Conservation (phyloP, 2,113 vertebrate genomes). For the Anthoscopus minutus region DNA sequence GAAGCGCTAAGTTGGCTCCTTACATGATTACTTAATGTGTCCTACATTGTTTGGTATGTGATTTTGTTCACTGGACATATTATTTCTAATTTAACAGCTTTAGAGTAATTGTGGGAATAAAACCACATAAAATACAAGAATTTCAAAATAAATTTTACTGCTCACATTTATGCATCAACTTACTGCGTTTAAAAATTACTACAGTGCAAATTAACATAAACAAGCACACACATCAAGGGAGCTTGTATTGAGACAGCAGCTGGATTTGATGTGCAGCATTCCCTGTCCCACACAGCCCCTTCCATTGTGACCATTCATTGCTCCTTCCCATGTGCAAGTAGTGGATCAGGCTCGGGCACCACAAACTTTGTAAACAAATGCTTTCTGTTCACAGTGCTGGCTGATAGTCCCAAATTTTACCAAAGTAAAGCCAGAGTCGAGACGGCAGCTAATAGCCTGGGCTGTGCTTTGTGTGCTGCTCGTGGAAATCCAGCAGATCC, state of each 20-base stretch:
- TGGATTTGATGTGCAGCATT: background rate
- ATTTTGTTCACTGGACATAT: background rate
- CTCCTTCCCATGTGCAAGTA: background rate
- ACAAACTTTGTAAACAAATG: background rate
- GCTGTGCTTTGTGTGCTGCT: background rate
- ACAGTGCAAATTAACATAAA: background rate
- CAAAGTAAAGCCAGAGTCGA: background rate
- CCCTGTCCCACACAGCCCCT: background rate
- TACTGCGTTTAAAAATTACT: background rate
- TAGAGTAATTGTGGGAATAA: slow-evolving; percentile 9
- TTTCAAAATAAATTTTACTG: slow-evolving; percentile 1
- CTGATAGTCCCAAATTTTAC: background rate
- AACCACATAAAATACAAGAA: slow-evolving; percentile 14
- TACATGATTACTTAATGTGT: background rate
- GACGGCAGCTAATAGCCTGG: background rate
- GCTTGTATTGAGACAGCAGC: background rate
- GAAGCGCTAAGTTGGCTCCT: background rate
- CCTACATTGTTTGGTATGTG: background rate
- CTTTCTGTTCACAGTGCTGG: background rate
- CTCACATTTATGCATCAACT: background rate
- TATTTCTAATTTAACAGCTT: slow-evolving; percentile 30
- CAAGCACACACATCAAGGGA: background rate
- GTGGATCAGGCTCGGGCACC: background rate
- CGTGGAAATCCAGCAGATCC: background rate
- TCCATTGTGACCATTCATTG: background rate